A percentile compares a stretch with the other conserved stretches of the same genome.
Conservation (phyloP, 2,113 vertebrate species). For the Anoplopoma fimbria region DNA sequence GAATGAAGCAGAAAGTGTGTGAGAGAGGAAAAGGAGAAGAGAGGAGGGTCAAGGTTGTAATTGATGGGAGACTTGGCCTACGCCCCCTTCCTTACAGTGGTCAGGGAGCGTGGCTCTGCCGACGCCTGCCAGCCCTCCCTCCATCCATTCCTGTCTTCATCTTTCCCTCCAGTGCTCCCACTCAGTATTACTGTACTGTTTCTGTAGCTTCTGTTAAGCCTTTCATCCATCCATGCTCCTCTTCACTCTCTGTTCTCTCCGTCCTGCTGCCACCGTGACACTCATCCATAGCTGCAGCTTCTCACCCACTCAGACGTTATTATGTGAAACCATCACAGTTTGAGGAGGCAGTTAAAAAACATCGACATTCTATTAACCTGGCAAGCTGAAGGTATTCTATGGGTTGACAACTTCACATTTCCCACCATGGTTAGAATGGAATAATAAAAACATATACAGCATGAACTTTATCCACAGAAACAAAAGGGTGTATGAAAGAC, state of each 20-base stretch:
- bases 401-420: background rate
- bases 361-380: background rate
- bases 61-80: slow-evolving; percentile 82
- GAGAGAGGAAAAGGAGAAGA: slow-evolving; percentile 57
- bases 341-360: background rate
- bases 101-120: slow-evolving; percentile 75
- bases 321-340: background rate
- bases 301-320: slow-evolving; percentile 6
- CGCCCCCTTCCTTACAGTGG: slow-evolving; percentile 75
- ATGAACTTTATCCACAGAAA: background rate
- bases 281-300: background rate
- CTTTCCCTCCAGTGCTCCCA: slow-evolving; percentile 60
- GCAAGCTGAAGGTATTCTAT: background rate
- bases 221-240: slow-evolving; percentile 43
- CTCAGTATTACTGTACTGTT: slow-evolving; percentile 58
- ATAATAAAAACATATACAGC: background rate
- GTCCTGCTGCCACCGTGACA: background rate
- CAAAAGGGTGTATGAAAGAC: background rate
- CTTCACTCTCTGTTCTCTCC: slow-evolving; percentile 11
- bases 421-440: background rate
- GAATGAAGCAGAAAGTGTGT: slow-evolving; percentile 78
- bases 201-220: slow-evolving; percentile 32
- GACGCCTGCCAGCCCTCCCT: slow-evolving; percentile 68
- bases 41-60: slow-evolving; percentile 83
- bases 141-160: slow-evolving; percentile 74